Evolutionary conservation across 2,113 vertebrate genomes (phyloP).

Genomic region (Brienomyrus brachyistius): DNA sequence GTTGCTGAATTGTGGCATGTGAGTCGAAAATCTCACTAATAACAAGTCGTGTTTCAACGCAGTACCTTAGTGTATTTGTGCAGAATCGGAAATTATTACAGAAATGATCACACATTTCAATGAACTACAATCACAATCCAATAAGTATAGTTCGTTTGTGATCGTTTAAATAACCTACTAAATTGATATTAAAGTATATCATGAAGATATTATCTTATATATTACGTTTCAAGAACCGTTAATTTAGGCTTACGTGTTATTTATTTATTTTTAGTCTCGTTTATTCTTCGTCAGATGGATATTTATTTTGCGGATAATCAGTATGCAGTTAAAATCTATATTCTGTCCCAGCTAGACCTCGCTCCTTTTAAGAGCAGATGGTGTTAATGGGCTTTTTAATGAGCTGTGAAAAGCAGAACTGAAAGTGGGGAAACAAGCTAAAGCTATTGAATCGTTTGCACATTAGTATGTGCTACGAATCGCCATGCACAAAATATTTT

Average conservation of each 20-base stretch:
- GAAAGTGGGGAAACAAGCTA: neutral
- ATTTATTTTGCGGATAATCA: neutral
- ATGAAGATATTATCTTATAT: neutral
- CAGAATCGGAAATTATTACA: neutral
- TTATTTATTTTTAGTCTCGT: neutral
- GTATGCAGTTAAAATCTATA: slow-evolving; percentile 1
- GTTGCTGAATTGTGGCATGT: slow-evolving; percentile 46
- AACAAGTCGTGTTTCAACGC: neutral
- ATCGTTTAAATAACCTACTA: neutral
- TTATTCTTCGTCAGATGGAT: neutral
- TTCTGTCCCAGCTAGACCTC: neutral
- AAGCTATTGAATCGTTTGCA: neutral
- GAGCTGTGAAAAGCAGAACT: neutral
- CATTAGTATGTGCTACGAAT: neutral
- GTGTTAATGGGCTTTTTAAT: neutral
- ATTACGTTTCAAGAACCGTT: neutral
- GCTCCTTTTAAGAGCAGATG: neutral
- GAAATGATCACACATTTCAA: neutral
- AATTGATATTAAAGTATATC: neutral
- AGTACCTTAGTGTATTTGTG: neutral
- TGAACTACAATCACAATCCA: neutral
- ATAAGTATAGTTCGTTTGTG: neutral
- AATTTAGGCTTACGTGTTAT: neutral
- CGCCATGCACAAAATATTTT: neutral
- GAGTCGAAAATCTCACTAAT: slow-evolving; percentile 29